Conservation (phyloP, 2,797 vertebrate species). For the Morelia viridis region DNA sequence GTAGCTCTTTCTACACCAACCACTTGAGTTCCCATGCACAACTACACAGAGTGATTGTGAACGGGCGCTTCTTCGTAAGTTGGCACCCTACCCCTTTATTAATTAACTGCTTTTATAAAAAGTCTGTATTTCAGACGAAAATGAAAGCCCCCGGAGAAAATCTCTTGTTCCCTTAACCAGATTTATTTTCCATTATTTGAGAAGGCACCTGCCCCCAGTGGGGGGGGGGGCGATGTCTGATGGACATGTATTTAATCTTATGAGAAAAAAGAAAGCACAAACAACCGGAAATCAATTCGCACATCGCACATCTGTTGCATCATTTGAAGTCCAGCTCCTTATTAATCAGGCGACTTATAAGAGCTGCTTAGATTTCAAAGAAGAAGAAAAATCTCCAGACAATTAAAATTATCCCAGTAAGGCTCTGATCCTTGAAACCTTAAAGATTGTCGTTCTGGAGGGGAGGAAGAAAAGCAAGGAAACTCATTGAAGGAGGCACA, state of each 20-base stretch:
- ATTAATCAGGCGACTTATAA: slow-evolving; percentile 24
- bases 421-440: slow-evolving; percentile 32
- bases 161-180: slow-evolving; percentile 24
- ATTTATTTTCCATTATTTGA: slow-evolving; percentile 11
- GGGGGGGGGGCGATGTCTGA: slow-evolving; percentile 2
- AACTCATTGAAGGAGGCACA: slow-evolving; percentile 43
- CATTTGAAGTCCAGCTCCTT: slow-evolving; percentile 39
- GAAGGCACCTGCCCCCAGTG: slow-evolving; percentile 15
- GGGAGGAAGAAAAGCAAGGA: slow-evolving; percentile 17
- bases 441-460: slow-evolving; percentile 14
- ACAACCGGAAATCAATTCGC: slow-evolving; percentile 4
- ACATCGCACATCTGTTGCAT: slow-evolving; percentile 65
- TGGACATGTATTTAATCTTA: slow-evolving; percentile 32
- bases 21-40: slow-evolving; percentile 52
- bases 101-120: slow-evolving; percentile 20
- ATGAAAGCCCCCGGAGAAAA: slow-evolving; percentile 40
- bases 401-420: slow-evolving; percentile 21
- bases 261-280: not conserved
- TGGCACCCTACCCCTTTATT: slow-evolving; percentile 55
- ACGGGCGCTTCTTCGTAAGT: slow-evolving; percentile 54
- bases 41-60: not conserved
- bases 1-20: too few species aligned
- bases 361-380: not conserved
- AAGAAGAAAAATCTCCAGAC: slow-evolving; percentile 26
- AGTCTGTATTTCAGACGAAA: slow-evolving; percentile 39